A percentile compares a stretch with the other conserved stretches of the same genome.
phyloP scores from a whole-genome alignment of 2,888 invertebrate species.

The Erebia ligea region DNA sequence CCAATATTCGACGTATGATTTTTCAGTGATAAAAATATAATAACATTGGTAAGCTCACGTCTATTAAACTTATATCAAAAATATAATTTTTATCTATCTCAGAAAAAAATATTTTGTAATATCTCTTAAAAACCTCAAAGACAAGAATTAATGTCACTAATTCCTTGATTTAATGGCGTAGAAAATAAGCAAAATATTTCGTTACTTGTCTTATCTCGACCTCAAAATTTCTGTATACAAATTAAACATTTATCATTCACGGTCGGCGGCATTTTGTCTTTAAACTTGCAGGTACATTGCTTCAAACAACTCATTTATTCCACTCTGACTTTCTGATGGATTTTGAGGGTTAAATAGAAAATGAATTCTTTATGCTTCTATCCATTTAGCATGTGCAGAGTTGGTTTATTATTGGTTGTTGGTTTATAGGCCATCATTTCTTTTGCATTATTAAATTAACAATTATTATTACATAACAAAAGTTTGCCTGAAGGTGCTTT shows the following conservation, averaged over 20 bases:
- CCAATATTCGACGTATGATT: too few relatives aligned
- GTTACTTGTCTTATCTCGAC: constrained; percentile 23
- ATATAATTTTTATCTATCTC: background rate
- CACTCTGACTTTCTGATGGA: constrained; percentile 23
- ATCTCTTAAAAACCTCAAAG: constrained; percentile 3
- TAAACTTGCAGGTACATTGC: constrained; percentile 36
- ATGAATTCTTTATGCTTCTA: background rate
- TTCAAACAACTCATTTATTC: constrained; percentile 27
- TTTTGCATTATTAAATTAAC: too few relatives aligned
- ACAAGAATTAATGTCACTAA: constrained; percentile 12
- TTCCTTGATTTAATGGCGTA: constrained; percentile 18
- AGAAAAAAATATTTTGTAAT: constrained; percentile 5
- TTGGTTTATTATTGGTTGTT: too few relatives aligned
- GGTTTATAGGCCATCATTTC: too few relatives aligned
- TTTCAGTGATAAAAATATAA: too few relatives aligned
- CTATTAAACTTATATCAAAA: too few relatives aligned
- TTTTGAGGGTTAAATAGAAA: background rate
- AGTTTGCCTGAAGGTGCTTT: too few relatives aligned
- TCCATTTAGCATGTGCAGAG: too few relatives aligned
- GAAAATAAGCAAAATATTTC: constrained; percentile 27
- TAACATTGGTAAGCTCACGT: too few relatives aligned
- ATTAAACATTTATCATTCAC: constrained; percentile 39
- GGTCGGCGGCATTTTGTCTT: constrained; percentile 33
- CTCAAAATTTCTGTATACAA: constrained; percentile 31
- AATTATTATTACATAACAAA: too few relatives aligned